These are phyloP conservation scores for Serripes groenlandicus DNA, from an alignment of 2,888 invertebrate species.

Conservation along the genomic window DNA sequence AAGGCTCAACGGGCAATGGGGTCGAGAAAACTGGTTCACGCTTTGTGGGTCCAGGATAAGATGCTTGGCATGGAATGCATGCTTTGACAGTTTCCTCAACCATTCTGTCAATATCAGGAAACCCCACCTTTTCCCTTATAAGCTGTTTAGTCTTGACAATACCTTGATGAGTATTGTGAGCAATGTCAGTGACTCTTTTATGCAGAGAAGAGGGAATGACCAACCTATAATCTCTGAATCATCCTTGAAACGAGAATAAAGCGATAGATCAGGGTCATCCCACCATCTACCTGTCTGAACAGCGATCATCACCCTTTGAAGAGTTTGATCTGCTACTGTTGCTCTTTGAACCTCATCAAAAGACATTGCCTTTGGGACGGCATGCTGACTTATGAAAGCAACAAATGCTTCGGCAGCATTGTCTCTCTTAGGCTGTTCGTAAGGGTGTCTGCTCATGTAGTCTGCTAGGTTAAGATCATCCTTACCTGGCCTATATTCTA, in stretches of 20 bases:
- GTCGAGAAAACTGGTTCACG: slow-evolving; percentile 54
- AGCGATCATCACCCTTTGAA: too few relatives aligned
- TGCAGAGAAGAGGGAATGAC: slow-evolving; percentile 20
- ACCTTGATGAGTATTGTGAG: slow-evolving; percentile 18
- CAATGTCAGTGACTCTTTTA: neutral
- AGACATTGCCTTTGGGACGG: slow-evolving; percentile 45
- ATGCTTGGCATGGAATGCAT: slow-evolving; percentile 53
- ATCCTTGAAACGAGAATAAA: slow-evolving; percentile 32
- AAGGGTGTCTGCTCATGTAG: too few relatives aligned
- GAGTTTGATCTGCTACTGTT: neutral
- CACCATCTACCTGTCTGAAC: too few relatives aligned
- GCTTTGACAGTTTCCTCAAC: slow-evolving; percentile 49
- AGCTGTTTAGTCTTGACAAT: slow-evolving; percentile 16
- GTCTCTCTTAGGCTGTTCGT: neutral
- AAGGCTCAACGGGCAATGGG: slow-evolving; percentile 54
- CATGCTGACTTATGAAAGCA: slow-evolving; percentile 30
- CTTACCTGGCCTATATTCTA: slow-evolving; percentile 48
- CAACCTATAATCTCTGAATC: slow-evolving; percentile 23
- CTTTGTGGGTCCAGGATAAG: neutral
- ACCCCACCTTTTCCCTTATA: slow-evolving; percentile 33
- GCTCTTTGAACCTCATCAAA: slow-evolving; percentile 57
- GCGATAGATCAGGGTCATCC: neutral
- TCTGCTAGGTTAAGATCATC: slow-evolving; percentile 67
- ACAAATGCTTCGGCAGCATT: slow-evolving; percentile 36
- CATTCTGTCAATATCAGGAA: slow-evolving; percentile 51